Evolutionary conservation across 2,113 vertebrate genomes (phyloP).

Genomic region (Coregonus clupeaformis): DNA sequence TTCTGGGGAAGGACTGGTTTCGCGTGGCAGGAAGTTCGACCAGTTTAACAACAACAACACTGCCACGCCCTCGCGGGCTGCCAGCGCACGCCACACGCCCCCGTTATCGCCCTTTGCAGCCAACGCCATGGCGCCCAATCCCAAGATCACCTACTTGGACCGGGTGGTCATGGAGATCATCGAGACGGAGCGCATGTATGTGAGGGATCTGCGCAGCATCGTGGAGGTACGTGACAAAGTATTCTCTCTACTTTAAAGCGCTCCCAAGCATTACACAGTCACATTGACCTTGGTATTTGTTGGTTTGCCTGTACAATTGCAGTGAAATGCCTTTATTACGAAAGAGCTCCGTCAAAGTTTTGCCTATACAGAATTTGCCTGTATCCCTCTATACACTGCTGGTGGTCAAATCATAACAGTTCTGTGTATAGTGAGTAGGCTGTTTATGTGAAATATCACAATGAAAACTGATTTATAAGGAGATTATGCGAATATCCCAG

Average conservation of each 20-base stretch:
- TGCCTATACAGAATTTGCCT: too few relatives aligned
- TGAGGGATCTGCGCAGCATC: conserved; percentile 89
- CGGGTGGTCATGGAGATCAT: conserved; percentile 90
- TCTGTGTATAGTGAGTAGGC: too few relatives aligned
- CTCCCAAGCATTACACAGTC: not conserved
- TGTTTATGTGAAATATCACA: not conserved
- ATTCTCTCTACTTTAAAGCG: not conserved
- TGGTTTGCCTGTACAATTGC: too few relatives aligned
- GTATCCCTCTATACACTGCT: too few relatives aligned
- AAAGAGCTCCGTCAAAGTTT: too few relatives aligned
- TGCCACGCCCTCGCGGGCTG: not conserved
- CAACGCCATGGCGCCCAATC: conserved; percentile 58
- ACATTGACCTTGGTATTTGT: too few relatives aligned
- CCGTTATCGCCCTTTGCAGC: conserved; percentile 56
- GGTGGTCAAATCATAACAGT: too few relatives aligned
- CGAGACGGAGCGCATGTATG: conserved; percentile 90
- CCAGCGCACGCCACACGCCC: conserved; percentile 21
- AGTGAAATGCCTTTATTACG: too few relatives aligned
- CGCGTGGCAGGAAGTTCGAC: conserved; percentile 15
- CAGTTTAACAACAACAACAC: conserved; percentile 71
- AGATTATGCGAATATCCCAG: not conserved
- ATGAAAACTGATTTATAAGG: not conserved
- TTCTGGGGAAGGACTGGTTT: not conserved
- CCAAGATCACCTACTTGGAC: conserved; percentile 85
- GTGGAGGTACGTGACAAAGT: conserved; percentile 79